Evolutionary conservation across 2,113 vertebrate genomes (phyloP), one percentile per base, ranked within the genome.

Genomic region (Saguinus midas): DNA sequence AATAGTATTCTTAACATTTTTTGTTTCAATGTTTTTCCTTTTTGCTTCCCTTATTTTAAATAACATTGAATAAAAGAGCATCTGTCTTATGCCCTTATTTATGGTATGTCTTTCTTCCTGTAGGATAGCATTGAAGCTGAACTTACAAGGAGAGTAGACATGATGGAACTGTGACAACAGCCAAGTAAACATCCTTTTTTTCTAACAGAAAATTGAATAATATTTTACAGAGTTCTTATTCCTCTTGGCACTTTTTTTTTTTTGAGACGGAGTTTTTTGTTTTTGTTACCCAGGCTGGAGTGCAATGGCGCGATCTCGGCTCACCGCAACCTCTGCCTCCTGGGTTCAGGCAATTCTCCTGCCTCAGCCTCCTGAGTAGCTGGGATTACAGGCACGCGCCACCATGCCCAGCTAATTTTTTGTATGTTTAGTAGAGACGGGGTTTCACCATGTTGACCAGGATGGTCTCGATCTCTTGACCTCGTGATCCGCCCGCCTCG

Each of bases 111-210:
- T 87, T 98, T 97, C 85, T 97, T 70, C 4, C 0, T 11, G 18
- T 97, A 99, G 99, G 95, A 98, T 25, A 80, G 92, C 2, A 25
- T 99, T 58, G 99, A 99, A 6, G 97, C 98, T 48, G 97, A 99
- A 66, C 91, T 99, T 12, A 97, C 99, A 79, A 96, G 78, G 81
- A 97, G 98, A 43, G 57, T 99, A 40, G 97, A 99, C 57, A 97
- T 97, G 95, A 83, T 99, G 97, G 91, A 97, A 95, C 55, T 97
- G 3, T 97, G 97, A 81, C 55, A 50, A 2, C 81, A 98, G 72
- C 91, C 68, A 97, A 84, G 68, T 8, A 92, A 68, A 88, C 27
- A 5, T 92, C 6, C 1, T 43, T 93, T 91, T n/a, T 35, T 64
- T 72, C 17, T 97, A 83, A 97, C 58, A 35, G 50, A 87, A 1